Base-by-base conservation (phyloP, 2,797 vertebrate genomes). In the Siniperca scherzeri region DNA sequence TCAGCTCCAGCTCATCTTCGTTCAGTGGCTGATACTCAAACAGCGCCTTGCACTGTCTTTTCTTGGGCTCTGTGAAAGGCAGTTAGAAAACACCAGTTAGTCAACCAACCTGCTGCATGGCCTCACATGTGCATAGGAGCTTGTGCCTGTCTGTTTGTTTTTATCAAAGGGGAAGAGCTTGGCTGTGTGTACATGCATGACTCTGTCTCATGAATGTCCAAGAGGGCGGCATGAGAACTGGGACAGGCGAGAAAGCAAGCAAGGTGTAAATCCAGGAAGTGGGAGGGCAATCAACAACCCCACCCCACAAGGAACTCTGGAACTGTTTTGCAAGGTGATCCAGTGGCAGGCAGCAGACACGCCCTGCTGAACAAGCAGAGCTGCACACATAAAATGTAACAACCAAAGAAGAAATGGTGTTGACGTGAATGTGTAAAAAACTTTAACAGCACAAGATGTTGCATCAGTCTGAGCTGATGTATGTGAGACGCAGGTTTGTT, bases 1-100 rank as follows among this genome's bases (percentile, higher is more conserved):
- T 98, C 74, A 99, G 95, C 33, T 98, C 97, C 91, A 99, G 92
- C 85, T 99, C 98, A 50, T 99, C 98, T 69, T 98, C 97, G 1
- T 99, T 99, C 93, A 97, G 96, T 0, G 98, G 97, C 78, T 94
- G 27, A 70, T 99, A 99, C 0, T 98, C 97, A 22, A 96, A 99
- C 67, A 97, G 83, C 55, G 87, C 98, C 89, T 96, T 98, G 93
- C 98, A 99, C 85, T 96, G 97, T 1, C 97, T 94, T 84, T 96
- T 99, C 94, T 96, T 99, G 1, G 93, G 91, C 92, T 94, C 98
- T 99, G 93, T 66, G 70, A 64, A 12, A 77, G 21, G 27, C 4
- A 19, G 48, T 67, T 11, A 72, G 8, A 67, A 61, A 61, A 72
- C 22, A 62, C 1, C 68, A n/a, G 77, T 64, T 13, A 81, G 72